Evolutionary conservation across 1,140 invertebrate genomes (phyloP).

Genomic region (Dufourea novaeangliae): DNA sequence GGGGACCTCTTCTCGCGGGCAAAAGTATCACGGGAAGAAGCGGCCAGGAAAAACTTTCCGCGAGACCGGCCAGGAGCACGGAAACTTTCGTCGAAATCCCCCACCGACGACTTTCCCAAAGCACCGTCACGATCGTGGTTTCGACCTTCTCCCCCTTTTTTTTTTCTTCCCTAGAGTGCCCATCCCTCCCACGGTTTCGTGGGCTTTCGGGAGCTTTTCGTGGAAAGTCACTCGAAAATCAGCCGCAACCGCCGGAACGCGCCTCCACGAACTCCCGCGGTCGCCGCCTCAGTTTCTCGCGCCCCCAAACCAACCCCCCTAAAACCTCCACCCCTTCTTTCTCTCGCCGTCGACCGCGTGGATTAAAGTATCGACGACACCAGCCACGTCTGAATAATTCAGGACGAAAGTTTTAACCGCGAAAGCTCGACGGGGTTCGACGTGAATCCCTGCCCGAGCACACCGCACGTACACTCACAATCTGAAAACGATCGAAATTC

Average conservation of each 20-base stretch:
- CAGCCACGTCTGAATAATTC: conserved; percentile 79
- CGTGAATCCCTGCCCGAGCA: conserved; percentile 5
- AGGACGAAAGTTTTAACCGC: conserved; percentile 75
- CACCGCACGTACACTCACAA: background rate
- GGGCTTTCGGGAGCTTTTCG: conserved; percentile 45
- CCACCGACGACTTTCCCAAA: background rate
- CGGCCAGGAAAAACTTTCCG: conserved; percentile 11
- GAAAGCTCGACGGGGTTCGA: conserved; percentile 35
- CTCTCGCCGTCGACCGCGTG: conserved; percentile 44
- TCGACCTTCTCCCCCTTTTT: background rate
- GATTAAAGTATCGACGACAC: conserved; percentile 79
- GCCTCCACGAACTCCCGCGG: conserved; percentile 26
- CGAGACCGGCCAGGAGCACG: conserved; percentile 1
- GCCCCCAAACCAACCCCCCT: background rate
- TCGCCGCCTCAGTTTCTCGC: conserved; percentile 13
- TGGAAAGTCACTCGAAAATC: conserved; percentile 56
- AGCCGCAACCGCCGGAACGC: conserved; percentile 44
- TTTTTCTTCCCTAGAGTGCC: background rate
- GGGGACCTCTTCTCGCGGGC: background rate
- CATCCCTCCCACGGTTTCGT: background rate
- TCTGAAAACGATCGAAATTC: conserved; percentile 38
- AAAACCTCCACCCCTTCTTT: conserved; percentile 18
- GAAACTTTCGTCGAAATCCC: conserved; percentile 21
- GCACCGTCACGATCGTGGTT: conserved; percentile 20
- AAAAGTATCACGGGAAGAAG: background rate